phyloP scores from a whole-genome alignment of 2,113 vertebrate species.

The Arenaria interpres region DNA sequence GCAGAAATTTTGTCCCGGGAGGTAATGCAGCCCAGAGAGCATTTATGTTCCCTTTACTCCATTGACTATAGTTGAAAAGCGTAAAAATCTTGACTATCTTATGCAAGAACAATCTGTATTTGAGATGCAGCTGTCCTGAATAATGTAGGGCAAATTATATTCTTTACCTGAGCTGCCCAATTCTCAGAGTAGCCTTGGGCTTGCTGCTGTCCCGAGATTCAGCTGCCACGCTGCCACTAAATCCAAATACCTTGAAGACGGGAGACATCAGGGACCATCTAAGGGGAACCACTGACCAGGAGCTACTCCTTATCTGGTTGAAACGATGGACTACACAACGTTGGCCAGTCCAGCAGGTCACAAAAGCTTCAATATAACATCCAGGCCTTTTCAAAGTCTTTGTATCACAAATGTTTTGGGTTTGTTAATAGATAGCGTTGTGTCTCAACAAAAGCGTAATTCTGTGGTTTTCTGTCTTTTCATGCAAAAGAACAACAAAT shows the following conservation, averaged over 20 bases:
- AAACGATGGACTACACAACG: too few species aligned
- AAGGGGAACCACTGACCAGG: background rate
- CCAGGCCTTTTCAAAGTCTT: background rate
- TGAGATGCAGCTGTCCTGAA: background rate
- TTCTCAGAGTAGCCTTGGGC: background rate
- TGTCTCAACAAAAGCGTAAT: background rate
- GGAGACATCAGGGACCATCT: background rate
- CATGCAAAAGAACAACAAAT: background rate
- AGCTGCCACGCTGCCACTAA: background rate
- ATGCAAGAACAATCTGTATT: background rate
- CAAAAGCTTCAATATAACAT: background rate
- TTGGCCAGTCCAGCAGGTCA: background rate
- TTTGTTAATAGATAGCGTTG: background rate
- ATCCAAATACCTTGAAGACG: background rate
- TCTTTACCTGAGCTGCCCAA: background rate
- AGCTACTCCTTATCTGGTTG: background rate
- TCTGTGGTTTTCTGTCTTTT: background rate
- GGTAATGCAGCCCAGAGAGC: background rate
- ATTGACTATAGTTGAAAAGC: background rate
- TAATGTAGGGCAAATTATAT: background rate
- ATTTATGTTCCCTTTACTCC: background rate
- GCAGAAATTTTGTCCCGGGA: background rate
- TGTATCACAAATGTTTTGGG: background rate
- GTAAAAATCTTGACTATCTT: background rate
- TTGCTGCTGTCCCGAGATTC: background rate